Percentiles rank a stretch among this genome's conserved stretches.
Evolutionary conservation across 2,113 vertebrate genomes (phyloP).

Genomic region (Pitta sordida): DNA sequence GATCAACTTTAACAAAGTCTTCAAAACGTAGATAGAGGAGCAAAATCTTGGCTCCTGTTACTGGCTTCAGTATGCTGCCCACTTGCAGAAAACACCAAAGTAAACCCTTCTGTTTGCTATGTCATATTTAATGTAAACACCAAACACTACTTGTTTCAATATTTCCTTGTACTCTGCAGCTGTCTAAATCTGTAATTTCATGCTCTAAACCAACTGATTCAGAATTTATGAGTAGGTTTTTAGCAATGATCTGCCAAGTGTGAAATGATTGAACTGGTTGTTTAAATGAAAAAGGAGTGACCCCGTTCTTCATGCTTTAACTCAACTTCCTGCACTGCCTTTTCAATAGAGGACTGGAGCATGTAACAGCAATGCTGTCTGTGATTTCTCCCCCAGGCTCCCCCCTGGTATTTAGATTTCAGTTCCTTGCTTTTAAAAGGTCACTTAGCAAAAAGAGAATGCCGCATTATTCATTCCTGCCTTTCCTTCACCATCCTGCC

Average conservation of each 20-base stretch:
- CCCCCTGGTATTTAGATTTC: slow-evolving; percentile 30
- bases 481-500: background rate
- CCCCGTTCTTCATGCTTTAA: background rate
- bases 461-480: background rate
- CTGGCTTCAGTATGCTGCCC: background rate
- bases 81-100: background rate
- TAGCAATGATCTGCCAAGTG: slow-evolving; percentile 52
- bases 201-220: slow-evolving; percentile 39
- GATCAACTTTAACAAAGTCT: background rate
- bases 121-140: slow-evolving; percentile 20
- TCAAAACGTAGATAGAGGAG: background rate
- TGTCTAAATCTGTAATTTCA: slow-evolving; percentile 26
- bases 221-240: slow-evolving; percentile 52
- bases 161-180: slow-evolving; percentile 21
- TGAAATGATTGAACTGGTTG: slow-evolving; percentile 20
- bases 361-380: background rate
- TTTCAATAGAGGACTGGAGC: background rate
- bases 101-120: background rate
- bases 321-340: slow-evolving; percentile 15
- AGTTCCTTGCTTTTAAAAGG: slow-evolving; percentile 38
- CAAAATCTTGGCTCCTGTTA: background rate
- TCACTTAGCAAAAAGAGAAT: slow-evolving; percentile 19
- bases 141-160: background rate
- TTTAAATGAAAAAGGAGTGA: slow-evolving; percentile 2
- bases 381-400: background rate